A percentile compares a stretch with the other conserved stretches of the same genome.
Evolutionary conservation across 2,797 vertebrate species (phyloP).

Genomic region (Serranus cabrilla): DNA sequence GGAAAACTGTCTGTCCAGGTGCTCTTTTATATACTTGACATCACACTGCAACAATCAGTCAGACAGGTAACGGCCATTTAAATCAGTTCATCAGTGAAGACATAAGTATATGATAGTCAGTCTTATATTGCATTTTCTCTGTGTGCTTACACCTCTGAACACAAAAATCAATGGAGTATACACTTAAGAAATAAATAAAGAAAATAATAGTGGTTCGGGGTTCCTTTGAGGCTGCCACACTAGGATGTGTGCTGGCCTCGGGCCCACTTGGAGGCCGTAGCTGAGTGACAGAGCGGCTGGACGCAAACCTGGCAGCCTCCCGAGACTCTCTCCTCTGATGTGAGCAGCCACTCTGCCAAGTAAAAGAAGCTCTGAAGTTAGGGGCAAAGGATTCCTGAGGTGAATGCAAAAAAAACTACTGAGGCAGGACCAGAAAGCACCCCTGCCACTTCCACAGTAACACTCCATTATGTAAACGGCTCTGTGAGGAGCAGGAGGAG

Average conservation of each 20-base stretch:
- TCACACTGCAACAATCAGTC: not conserved
- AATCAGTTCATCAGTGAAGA: not conserved
- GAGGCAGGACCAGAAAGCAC: slow-evolving; percentile 45
- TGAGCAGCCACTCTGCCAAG: slow-evolving; percentile 59
- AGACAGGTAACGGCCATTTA: not conserved
- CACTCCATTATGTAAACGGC: slow-evolving; percentile 22
- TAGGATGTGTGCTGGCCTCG: slow-evolving; percentile 45
- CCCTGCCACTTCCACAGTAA: slow-evolving; percentile 27
- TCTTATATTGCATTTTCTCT: not conserved
- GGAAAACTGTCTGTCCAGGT: slow-evolving; percentile 90
- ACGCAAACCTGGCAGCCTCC: slow-evolving; percentile 55
- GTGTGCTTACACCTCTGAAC: slow-evolving; percentile 1
- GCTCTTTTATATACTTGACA: not conserved
- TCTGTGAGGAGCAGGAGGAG: slow-evolving; percentile 17
- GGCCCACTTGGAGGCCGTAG: slow-evolving; percentile 49
- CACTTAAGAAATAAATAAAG: not conserved
- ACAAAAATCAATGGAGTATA: not conserved
- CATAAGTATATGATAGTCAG: not conserved
- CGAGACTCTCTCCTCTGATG: slow-evolving; percentile 63
- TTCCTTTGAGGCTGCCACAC: slow-evolving; percentile 35
- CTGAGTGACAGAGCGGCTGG: slow-evolving; percentile 52
- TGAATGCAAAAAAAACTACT: slow-evolving; percentile 51
- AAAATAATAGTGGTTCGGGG: slow-evolving; percentile 23
- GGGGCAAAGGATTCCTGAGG: slow-evolving; percentile 67
- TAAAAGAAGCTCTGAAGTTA: slow-evolving; percentile 66